Evolutionary conservation across 2,888 invertebrate species (phyloP).

Genomic region (Trichacis sp.): DNA sequence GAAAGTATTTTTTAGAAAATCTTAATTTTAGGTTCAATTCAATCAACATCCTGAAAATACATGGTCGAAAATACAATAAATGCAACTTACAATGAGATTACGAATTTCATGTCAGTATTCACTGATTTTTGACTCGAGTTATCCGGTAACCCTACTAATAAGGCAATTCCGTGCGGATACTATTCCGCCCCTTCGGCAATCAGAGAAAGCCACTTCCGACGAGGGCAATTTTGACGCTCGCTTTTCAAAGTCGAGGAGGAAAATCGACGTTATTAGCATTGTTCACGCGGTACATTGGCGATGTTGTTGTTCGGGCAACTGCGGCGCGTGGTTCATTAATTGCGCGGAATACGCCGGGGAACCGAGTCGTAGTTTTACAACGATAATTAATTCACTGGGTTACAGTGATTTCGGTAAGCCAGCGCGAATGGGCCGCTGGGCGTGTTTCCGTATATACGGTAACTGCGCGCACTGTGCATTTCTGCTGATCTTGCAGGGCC

Average conservation of each 20-base stretch:
- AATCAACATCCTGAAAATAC: no score
- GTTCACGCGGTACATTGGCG: slow-evolving; percentile 8
- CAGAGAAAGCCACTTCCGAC: background rate
- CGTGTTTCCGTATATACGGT: slow-evolving; percentile 7
- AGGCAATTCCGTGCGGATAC: background rate
- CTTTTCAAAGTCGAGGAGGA: background rate
- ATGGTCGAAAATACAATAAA: no score
- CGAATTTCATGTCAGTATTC: no score
- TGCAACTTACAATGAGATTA: no score
- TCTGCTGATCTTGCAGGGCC: slow-evolving; percentile 32
- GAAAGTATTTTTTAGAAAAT: no score
- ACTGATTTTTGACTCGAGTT: no score
- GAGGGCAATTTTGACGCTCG: background rate
- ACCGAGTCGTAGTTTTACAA: slow-evolving; percentile 29
- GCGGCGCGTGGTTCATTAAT: slow-evolving; percentile 29
- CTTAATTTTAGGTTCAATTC: no score
- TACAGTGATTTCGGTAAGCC: slow-evolving; percentile 35
- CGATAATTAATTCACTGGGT: slow-evolving; percentile 34
- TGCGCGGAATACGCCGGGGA: slow-evolving; percentile 15
- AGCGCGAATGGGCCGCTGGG: slow-evolving; percentile 16
- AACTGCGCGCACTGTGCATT: slow-evolving; percentile 29
- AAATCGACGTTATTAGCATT: background rate
- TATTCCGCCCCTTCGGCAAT: background rate
- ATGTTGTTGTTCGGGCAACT: slow-evolving; percentile 20
- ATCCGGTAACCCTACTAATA: no score